Base-by-base conservation (phyloP, 1,140 invertebrate species). In the Penaeus chinensis region DNA sequence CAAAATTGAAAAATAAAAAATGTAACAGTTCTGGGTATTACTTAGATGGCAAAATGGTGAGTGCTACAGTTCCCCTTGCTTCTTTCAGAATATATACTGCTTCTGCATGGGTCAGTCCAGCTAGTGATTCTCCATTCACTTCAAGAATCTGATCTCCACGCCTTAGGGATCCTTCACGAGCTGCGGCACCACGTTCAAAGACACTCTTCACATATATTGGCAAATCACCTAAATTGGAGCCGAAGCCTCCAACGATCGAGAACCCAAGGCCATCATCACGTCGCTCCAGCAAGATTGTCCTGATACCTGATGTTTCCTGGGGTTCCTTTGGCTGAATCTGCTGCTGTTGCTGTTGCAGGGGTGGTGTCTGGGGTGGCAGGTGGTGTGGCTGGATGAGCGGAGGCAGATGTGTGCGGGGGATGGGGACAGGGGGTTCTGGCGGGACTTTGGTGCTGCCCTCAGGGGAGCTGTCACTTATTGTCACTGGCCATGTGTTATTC, bases 171-270 rank as follows among this genome's bases (percentile, higher is more conserved):
- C 94, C 95, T 83, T 94, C 94, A 88, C 95, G 94, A 54, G 95
- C 95, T 18, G 95, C 95, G 88, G 95, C 95, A 66, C 95, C 96
- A 85, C 94, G 94, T 78, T 95, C 94, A 91, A 96, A 96, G 80
- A 96, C 95, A n/a, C 95, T 96, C 91, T 96, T 96, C 20, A 96
- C 95, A 91, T 96, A 96, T 86, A 96, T 96, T 20, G 96, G 96
- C 92, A 96, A 94, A 90, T 96, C 94, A 4, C 95, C 96, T 90
- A 95, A 94, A 10, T 95, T 95, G 69, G 95, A 96, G 90, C 95
- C 95, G 81, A 94, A 94, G 1, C 96, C 96, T n/a, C 96, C 96
- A 0, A 96, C 96, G 63, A 96, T 95, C 62, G 95, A 96, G 92
- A 96, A 96, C 0, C 96, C 96, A 42, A 97, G 93, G 32, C 95